A percentile compares a stretch with the other conserved stretches of the same genome.
phyloP scores from a whole-genome alignment of 1,140 invertebrate species.

The Goniozus legneri region DNA sequence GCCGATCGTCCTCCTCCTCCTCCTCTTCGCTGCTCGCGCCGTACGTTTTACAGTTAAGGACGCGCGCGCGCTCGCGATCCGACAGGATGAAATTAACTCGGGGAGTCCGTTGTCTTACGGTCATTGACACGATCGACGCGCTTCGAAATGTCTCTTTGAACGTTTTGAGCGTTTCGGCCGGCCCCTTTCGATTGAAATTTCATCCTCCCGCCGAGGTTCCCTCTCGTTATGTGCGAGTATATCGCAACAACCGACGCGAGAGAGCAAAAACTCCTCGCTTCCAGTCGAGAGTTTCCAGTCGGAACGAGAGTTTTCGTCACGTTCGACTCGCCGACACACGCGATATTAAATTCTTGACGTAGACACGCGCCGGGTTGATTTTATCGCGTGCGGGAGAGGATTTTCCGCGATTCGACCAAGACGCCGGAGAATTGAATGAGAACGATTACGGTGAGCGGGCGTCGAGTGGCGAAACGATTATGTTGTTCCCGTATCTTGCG shows the following conservation, averaged over 20 bases:
- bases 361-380: no score
- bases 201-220: background rate
- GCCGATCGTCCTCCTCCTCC: slow-evolving; percentile 17
- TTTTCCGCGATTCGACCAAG: no score
- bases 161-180: no score
- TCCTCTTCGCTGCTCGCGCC: slow-evolving; percentile 12
- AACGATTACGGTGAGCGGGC: no score
- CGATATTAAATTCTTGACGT: no score
- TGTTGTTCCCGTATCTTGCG: no score
- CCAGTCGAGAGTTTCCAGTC: background rate
- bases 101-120: slow-evolving; percentile 20
- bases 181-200: background rate
- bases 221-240: background rate
- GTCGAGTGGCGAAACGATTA: no score
- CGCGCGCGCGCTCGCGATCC: slow-evolving; percentile 13
- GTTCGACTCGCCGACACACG: no score
- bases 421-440: no score
- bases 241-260: background rate
- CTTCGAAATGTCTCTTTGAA: no score
- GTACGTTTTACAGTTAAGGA: slow-evolving; percentile 41
- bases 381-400: no score
- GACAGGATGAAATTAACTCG: slow-evolving; percentile 27
- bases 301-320: background rate
- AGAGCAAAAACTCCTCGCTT: background rate
- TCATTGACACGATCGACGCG: slow-evolving; percentile 14